Evolutionary conservation across 2,113 vertebrate genomes (phyloP).

Genomic region (Nycticorax nycticorax): DNA sequence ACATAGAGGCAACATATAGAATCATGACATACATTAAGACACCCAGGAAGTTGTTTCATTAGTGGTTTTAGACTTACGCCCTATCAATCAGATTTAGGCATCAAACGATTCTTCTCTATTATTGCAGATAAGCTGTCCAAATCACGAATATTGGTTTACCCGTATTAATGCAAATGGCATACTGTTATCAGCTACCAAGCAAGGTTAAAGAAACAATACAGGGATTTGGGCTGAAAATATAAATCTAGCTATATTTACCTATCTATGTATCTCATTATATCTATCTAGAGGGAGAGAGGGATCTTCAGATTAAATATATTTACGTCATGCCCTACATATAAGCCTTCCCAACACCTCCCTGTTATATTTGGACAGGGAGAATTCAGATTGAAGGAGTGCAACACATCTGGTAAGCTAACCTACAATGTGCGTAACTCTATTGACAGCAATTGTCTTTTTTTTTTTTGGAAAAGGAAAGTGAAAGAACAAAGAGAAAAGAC

Average conservation of each 20-base stretch:
- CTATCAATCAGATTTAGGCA: background rate
- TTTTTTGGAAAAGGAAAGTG: background rate
- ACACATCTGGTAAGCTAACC: background rate
- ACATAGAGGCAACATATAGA: background rate
- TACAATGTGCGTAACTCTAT: rapidly evolving
- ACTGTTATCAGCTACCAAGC: background rate
- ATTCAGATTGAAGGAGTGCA: background rate
- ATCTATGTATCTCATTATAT: too few species aligned
- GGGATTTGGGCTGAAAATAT: background rate
- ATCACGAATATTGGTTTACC: background rate
- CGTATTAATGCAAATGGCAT: background rate
- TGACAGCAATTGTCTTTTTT: background rate
- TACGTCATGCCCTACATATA: background rate
- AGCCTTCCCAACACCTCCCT: background rate
- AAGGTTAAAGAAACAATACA: background rate
- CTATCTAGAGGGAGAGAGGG: background rate
- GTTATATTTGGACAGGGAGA: background rate
- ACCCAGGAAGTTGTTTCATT: background rate
- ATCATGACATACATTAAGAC: rapidly evolving
- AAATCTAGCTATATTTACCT: background rate
- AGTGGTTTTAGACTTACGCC: background rate
- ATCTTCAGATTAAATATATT: background rate
- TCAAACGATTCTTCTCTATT: background rate
- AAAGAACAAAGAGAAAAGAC: background rate
- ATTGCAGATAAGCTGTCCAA: background rate